phyloP scores from a whole-genome alignment of 2,797 vertebrate genomes.

The Microchirus variegatus region DNA sequence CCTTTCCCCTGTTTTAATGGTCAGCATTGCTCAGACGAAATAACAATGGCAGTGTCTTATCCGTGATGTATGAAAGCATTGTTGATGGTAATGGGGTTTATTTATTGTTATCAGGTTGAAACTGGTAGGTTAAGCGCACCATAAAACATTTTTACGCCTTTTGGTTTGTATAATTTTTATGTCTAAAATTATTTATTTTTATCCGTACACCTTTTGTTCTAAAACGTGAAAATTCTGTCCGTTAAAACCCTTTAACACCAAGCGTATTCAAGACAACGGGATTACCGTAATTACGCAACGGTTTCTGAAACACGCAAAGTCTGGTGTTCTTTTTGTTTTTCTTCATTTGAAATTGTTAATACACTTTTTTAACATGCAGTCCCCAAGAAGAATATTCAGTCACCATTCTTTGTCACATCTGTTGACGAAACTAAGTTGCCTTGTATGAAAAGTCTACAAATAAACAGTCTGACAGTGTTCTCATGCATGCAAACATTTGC shows the following conservation, averaged over 20 bases:
- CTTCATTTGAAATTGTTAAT: too few relatives aligned
- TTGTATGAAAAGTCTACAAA: conserved; percentile 9
- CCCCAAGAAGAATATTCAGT: conserved; percentile 1
- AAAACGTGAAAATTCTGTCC: not conserved
- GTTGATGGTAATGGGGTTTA: not conserved
- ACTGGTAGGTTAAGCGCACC: not conserved
- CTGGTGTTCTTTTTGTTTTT: too few relatives aligned
- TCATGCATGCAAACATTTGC: conserved; percentile 2
- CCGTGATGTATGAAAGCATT: not conserved
- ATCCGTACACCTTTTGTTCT: too few relatives aligned
- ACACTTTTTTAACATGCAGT: too few relatives aligned
- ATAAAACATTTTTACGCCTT: not conserved
- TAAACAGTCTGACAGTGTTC: conserved; percentile 22
- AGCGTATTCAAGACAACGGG: too few relatives aligned
- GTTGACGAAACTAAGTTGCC: not conserved
- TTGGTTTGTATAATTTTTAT: not conserved
- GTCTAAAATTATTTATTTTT: too few relatives aligned
- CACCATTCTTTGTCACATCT: not conserved
- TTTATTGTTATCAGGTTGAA: not conserved
- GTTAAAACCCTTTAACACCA: not conserved
- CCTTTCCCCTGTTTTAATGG: not conserved
- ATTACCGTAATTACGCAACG: too few relatives aligned
- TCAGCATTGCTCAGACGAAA: not conserved
- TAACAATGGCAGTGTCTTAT: not conserved
- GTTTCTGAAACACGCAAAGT: too few relatives aligned